phyloP scores from a whole-genome alignment of 1,140 invertebrate genomes.

The Fopius arisanus region DNA sequence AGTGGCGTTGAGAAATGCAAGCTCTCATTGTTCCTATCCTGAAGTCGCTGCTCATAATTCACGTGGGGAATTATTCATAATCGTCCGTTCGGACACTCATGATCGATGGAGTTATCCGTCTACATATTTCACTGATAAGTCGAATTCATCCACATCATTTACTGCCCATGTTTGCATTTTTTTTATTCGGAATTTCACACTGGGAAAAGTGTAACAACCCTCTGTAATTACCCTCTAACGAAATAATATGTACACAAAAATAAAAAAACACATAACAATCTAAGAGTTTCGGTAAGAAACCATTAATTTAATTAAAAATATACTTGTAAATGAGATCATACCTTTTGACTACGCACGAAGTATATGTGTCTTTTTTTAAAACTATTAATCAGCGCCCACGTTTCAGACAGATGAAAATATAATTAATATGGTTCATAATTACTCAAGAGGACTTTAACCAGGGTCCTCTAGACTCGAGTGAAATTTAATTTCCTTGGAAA shows the following conservation, averaged over 20 bases:
- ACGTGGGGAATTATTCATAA: constrained; percentile 15
- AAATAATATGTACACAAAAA: too few species aligned
- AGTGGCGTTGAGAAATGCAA: not conserved
- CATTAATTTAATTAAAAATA: too few species aligned
- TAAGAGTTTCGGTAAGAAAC: too few species aligned
- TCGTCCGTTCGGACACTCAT: not conserved
- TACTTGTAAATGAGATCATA: too few species aligned
- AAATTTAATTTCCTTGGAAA: not conserved
- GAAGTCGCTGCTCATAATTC: constrained; percentile 14
- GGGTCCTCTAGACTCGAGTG: not conserved
- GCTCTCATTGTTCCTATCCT: too few species aligned
- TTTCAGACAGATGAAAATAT: not conserved
- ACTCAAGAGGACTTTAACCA: not conserved
- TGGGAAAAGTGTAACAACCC: too few species aligned
- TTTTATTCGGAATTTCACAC: too few species aligned
- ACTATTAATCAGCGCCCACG: not conserved
- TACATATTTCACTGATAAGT: constrained; percentile 9
- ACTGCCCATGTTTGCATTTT: not conserved
- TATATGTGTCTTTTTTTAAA: not conserved
- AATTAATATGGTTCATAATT: not conserved
- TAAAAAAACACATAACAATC: too few species aligned
- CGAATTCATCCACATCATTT: not conserved
- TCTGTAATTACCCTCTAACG: too few species aligned
- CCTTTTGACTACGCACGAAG: too few species aligned
- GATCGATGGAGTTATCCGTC: constrained; percentile 13